These are phyloP conservation scores for Syngnathus rostellatus DNA, from an alignment of 2,797 vertebrate species.

Conservation along the genomic window DNA sequence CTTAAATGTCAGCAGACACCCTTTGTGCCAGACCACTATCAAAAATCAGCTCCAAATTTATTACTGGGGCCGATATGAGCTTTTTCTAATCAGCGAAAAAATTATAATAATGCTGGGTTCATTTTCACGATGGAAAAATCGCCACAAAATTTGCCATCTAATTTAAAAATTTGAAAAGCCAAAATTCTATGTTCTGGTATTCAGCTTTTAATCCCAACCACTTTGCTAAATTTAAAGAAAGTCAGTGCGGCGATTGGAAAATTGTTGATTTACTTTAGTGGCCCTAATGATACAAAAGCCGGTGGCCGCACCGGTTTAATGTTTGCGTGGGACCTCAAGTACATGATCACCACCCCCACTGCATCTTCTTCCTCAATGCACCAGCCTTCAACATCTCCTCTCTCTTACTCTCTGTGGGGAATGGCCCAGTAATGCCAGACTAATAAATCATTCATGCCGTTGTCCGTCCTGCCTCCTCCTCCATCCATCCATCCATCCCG, in stretches of 20 bases:
- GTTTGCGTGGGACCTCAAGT: constrained; percentile 21
- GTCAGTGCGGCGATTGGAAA: neutral
- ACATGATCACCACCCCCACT: constrained; percentile 15
- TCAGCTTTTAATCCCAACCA: neutral
- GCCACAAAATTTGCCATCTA: too few species aligned
- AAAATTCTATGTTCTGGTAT: neutral
- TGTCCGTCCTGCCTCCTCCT: constrained; percentile 26
- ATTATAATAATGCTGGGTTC: too few species aligned
- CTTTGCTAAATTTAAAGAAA: neutral
- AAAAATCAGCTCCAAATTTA: neutral
- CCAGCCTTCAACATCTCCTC: constrained; percentile 45
- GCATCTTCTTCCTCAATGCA: constrained; percentile 34
- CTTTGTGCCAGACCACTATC: neutral
- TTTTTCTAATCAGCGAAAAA: too few species aligned
- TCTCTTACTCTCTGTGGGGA: constrained; percentile 52
- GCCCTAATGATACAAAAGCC: neutral
- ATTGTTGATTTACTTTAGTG: neutral
- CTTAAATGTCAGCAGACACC: neutral
- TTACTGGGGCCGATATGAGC: neutral
- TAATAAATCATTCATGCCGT: constrained; percentile 73
- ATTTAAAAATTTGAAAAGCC: neutral
- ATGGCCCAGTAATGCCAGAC: constrained; percentile 67
- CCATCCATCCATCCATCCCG: constrained; percentile 27
- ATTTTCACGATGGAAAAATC: too few species aligned
- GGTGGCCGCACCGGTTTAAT: neutral